phyloP scores from a whole-genome alignment of 2,113 vertebrate species.

The Diglossa brunneiventris region DNA sequence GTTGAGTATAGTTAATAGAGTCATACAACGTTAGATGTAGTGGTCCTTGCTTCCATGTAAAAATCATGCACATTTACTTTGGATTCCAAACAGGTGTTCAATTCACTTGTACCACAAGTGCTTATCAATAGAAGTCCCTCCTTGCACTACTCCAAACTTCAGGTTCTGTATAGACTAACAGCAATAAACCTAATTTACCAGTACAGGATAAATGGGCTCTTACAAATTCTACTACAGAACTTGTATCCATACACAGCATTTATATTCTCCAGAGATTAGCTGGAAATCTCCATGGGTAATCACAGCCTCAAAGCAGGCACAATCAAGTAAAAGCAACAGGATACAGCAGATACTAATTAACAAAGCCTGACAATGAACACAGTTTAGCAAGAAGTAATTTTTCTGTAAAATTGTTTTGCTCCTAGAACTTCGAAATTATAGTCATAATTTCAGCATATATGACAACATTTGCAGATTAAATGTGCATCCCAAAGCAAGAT shows the following conservation, averaged over 20 bases:
- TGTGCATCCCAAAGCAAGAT: not conserved
- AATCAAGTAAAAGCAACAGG: not conserved
- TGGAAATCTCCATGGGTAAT: not conserved
- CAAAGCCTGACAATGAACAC: fast-evolving
- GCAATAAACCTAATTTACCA: not conserved
- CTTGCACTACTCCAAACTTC: not conserved
- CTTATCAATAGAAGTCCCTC: not conserved
- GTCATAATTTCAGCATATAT: not conserved
- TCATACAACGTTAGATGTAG: not conserved
- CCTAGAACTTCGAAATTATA: not conserved
- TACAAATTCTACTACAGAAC: not conserved
- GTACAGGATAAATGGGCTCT: not conserved
- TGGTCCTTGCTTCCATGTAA: not conserved
- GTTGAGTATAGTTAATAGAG: not conserved
- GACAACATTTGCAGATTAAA: not conserved
- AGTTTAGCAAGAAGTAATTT: not conserved
- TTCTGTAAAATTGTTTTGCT: not conserved
- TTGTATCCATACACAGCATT: not conserved
- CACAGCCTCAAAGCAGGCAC: not conserved
- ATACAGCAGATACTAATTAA: not conserved
- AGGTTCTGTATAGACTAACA: not conserved
- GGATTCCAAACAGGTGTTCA: not conserved
- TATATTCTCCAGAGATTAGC: not conserved
- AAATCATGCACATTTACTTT: not conserved
- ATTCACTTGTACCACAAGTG: not conserved